Percentiles rank a stretch among this genome's conserved stretches.
Evolutionary conservation across 2,113 vertebrate genomes (phyloP).

Genomic region (Engystomops pustulosus): DNA sequence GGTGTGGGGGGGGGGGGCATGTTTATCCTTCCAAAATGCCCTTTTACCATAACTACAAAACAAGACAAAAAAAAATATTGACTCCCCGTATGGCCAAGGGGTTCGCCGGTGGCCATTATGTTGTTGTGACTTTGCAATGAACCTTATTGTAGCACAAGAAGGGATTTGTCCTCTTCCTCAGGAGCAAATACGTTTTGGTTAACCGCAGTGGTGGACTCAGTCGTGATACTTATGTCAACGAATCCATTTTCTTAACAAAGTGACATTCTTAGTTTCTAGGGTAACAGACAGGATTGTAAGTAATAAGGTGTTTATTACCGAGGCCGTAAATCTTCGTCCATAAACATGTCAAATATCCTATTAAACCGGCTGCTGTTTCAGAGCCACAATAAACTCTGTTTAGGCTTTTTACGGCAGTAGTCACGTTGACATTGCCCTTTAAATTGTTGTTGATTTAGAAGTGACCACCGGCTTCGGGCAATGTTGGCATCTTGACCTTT

Average conservation of each 20-base stretch:
- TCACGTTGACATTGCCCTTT: conserved; percentile 71
- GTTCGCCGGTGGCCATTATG: conserved; percentile 65
- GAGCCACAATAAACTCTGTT: conserved; percentile 76
- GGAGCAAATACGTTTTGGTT: conserved; percentile 79
- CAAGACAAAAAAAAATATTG: conserved; percentile 44
- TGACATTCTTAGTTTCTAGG: conserved; percentile 81
- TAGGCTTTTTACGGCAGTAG: conserved; percentile 71
- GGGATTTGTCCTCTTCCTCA: conserved; percentile 79
- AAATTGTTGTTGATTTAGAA: conserved; percentile 76
- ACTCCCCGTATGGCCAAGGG: background rate
- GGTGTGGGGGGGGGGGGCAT: background rate
- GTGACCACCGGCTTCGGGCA: conserved; percentile 70
- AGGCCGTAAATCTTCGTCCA: conserved; percentile 79
- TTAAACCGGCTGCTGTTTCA: conserved; percentile 75
- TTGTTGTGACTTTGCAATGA: conserved; percentile 70
- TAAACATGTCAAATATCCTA: conserved; percentile 80
- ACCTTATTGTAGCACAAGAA: conserved; percentile 78
- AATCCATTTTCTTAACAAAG: conserved; percentile 76
- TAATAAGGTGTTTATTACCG: conserved; percentile 82
- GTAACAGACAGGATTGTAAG: conserved; percentile 80
- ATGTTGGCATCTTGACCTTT: conserved; percentile 77
- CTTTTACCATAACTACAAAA: conserved; percentile 20
- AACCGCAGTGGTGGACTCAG: conserved; percentile 79
- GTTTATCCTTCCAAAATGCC: conserved; percentile 28
- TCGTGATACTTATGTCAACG: conserved; percentile 79